phyloP scores from a whole-genome alignment of 2,797 vertebrate species.

The Salmo trutta region DNA sequence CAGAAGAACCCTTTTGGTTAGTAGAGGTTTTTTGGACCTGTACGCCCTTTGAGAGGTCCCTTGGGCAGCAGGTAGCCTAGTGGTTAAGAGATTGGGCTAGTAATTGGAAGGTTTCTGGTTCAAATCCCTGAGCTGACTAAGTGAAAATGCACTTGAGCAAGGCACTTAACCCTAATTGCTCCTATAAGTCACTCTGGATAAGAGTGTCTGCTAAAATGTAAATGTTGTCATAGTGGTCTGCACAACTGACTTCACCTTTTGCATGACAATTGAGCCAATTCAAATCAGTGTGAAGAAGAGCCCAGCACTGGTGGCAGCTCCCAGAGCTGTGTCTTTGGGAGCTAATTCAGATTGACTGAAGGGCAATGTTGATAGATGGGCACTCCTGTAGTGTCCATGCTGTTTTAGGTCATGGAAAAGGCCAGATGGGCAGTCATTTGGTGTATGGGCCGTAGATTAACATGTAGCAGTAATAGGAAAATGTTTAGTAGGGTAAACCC shows the following conservation, averaged over 20 bases:
- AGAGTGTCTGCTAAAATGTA: too few species aligned
- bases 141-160: too few species aligned
- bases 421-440: neutral
- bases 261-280: slow-evolving; percentile 64
- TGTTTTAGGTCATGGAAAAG: neutral
- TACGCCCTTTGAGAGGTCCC: slow-evolving; percentile 33
- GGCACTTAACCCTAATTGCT: too few species aligned
- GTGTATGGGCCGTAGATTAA: neutral
- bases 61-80: neutral
- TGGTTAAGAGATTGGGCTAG: too few species aligned
- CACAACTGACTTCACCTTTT: slow-evolving; percentile 43
- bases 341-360: slow-evolving; percentile 4
- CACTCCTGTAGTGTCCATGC: neutral
- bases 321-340: slow-evolving; percentile 19
- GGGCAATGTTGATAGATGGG: neutral
- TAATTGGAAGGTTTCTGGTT: too few species aligned
- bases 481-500: neutral
- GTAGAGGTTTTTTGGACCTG: neutral
- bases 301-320: slow-evolving; percentile 28
- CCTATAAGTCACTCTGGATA: too few species aligned
- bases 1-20: neutral
- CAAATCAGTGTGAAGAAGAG: slow-evolving; percentile 48
- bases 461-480: neutral
- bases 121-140: too few species aligned
- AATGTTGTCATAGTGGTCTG: slow-evolving; percentile 27